Evolutionary conservation across 2,888 invertebrate species (phyloP).

Genomic region (Leptodirus hochenwartii): DNA sequence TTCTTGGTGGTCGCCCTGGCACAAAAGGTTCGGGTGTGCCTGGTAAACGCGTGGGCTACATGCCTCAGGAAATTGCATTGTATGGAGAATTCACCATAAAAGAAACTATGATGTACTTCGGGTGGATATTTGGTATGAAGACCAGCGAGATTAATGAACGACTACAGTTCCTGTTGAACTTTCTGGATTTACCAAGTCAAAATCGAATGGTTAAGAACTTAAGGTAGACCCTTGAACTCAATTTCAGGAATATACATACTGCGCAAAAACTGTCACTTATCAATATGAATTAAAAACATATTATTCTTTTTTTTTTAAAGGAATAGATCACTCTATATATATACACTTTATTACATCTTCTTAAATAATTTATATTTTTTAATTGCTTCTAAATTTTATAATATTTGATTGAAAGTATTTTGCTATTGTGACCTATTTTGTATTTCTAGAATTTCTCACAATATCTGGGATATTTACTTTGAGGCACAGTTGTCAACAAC

Average conservation of each 20-base stretch:
- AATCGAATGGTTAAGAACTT: constrained; percentile 63
- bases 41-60: constrained; percentile 89
- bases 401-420: too few relatives aligned
- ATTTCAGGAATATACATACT: background rate
- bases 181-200: constrained; percentile 77
- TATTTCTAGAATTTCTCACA: too few relatives aligned
- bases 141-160: constrained; percentile 63
- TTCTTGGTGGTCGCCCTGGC: constrained; percentile 79
- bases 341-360: too few relatives aligned
- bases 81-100: constrained; percentile 86
- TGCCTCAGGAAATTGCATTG: constrained; percentile 86
- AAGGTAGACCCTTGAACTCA: constrained; percentile 19
- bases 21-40: constrained; percentile 81
- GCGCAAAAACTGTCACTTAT: constrained; percentile 2
- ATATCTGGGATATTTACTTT: too few relatives aligned
- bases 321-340: too few relatives aligned
- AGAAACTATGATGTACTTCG: constrained; percentile 93
- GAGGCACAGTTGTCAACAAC: too few relatives aligned
- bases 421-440: too few relatives aligned
- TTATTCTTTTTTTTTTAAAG: too few relatives aligned
- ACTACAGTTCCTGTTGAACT: constrained; percentile 70
- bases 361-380: too few relatives aligned
- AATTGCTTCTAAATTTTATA: too few relatives aligned
- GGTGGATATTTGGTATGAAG: constrained; percentile 88
- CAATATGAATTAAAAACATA: background rate